Percentiles rank a stretch among this genome's conserved stretches.
Conservation (phyloP, 2,113 vertebrate genomes). For the Sturnus vulgaris region DNA sequence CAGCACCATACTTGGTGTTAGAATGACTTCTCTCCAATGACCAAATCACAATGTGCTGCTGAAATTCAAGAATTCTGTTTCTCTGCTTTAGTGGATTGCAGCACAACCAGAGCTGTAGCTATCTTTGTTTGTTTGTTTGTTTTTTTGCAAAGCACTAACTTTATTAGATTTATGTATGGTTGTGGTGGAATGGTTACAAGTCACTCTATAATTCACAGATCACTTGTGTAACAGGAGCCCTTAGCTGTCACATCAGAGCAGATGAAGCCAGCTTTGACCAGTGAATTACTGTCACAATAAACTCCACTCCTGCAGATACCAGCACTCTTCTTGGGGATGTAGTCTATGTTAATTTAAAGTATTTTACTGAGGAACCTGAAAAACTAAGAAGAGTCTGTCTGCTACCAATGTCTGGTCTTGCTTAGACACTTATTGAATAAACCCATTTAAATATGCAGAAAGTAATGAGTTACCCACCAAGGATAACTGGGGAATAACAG, state of each 20-base stretch:
- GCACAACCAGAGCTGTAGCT: neutral
- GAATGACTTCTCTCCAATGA: neutral
- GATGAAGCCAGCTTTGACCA: constrained; percentile 44
- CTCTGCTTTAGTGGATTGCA: neutral
- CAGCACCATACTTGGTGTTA: neutral
- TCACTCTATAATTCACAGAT: constrained; percentile 25
- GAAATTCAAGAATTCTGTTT: neutral
- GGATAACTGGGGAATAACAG: neutral
- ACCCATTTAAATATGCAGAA: constrained; percentile 11
- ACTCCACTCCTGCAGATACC: constrained; percentile 19
- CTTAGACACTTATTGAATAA: neutral
- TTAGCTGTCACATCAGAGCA: constrained; percentile 58
- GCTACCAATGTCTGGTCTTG: neutral
- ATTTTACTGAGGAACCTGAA: constrained; percentile 6
- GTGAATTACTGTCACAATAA: constrained; percentile 53
- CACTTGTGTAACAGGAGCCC: neutral
- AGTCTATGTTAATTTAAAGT: constrained; percentile 45
- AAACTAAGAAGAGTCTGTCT: neutral
- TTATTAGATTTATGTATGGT: constrained; percentile 30
- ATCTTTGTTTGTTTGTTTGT: neutral
- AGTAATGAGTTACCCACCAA: neutral
- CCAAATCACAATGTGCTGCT: neutral
- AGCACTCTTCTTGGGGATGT: neutral
- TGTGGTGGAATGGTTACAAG: neutral
- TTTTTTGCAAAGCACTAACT: neutral